These are phyloP conservation scores for Jacana jacana DNA, from an alignment of 2,113 vertebrate species.

Conservation along the genomic window DNA sequence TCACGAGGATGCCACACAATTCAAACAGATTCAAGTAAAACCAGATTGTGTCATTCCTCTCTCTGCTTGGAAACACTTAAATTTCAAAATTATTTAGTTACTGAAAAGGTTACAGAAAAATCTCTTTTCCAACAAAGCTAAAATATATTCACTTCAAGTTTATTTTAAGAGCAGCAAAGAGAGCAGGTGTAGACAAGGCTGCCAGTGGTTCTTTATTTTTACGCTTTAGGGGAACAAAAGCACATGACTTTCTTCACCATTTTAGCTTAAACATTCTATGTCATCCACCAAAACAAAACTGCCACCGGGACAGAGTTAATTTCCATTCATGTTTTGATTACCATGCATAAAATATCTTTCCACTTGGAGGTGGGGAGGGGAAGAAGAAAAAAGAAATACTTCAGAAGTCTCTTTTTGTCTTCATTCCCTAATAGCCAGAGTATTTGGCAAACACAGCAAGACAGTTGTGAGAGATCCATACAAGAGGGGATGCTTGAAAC, in stretches of 20 bases:
- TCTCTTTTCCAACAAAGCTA: neutral
- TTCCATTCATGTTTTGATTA: neutral
- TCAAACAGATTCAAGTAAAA: neutral
- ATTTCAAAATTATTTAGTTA: constrained; percentile 1
- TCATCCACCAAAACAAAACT: neutral
- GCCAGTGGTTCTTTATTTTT: neutral
- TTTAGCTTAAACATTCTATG: neutral
- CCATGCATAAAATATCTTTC: neutral
- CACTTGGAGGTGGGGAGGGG: too few relatives aligned
- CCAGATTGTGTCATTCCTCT: neutral
- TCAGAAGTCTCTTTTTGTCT: neutral
- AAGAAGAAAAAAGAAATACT: neutral
- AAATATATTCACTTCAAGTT: neutral
- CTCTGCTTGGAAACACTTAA: neutral
- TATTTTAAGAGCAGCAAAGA: constrained; percentile 15
- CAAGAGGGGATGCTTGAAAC: neutral
- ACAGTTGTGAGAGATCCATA: neutral
- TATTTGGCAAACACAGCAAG: neutral
- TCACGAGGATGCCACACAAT: neutral
- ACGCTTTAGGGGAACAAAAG: neutral
- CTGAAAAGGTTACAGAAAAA: neutral
- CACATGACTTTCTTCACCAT: neutral
- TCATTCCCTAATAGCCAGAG: neutral
- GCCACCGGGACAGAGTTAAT: neutral
- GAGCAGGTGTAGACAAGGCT: neutral